Evolutionary conservation across 2,113 vertebrate species (phyloP), one percentile per base, ranked within the genome.

Genomic region (Leuciscus idus): DNA sequence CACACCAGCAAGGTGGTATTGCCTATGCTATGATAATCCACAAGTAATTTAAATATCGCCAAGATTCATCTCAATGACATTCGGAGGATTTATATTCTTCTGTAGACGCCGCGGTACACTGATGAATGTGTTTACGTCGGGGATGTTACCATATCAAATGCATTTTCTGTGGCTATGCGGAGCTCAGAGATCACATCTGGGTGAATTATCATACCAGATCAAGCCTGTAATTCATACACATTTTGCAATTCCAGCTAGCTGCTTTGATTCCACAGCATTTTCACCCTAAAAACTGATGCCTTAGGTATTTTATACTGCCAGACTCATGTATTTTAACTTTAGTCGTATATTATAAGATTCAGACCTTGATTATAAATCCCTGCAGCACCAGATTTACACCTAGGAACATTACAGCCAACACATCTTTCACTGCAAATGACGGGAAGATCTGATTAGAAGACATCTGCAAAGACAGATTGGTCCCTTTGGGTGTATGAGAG

Each of bases 361-460:
- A 17, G 89, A 84, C 48, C 84, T 88, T 78, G 36, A 89, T 19
- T 28, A 79, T 43, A 89, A 86, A 84, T 87, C 81, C 62, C 79
- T 70, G 77, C 87, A 82, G 64, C 13, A 55, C 70, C 85, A 36
- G 83, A 88, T 88, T 86, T 86, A 85, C 84, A 90, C 84, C 83
- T 86, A 84, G n/a, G 43, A 85, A 81, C 85, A 80, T 83, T 91
- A 87, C 70, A 91, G 83, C 36, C 84, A 87, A 81, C 77, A 84
- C 87, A 28, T 87, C 36, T 84, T 89, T 87, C 30, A 83, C 57
- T 87, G 62, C 84, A 86, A 84, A 26, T 70, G 84, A 86, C 91
- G 90, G 87, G 6, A 72, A 87, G 91, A 90, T 93, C 88, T 90
- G 88, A 89, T 90, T 91, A 90, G 90, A 90, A 89, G 86, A 93